phyloP scores from a whole-genome alignment of 2,888 invertebrate genomes.

The Coleophora flavipennella region DNA sequence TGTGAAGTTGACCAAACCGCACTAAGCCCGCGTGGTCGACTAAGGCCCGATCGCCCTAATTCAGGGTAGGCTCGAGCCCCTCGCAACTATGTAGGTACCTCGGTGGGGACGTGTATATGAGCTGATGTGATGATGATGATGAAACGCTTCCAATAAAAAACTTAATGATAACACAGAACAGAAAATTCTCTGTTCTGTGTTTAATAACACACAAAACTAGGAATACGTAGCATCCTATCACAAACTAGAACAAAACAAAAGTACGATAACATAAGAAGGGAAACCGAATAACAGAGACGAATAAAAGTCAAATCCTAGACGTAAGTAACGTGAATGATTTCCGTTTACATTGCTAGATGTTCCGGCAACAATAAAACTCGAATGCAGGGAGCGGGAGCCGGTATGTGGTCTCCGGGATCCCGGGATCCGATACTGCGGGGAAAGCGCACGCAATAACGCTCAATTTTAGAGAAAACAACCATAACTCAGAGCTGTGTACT shows the following conservation, averaged over 20 bases:
- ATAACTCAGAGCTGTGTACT: constrained; percentile 67
- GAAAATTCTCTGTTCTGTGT: background rate
- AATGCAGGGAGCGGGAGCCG: constrained; percentile 19
- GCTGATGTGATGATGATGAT: too few relatives aligned
- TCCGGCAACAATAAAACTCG: constrained; percentile 44
- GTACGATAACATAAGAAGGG: background rate
- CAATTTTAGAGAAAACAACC: constrained; percentile 68
- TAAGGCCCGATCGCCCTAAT: too few relatives aligned
- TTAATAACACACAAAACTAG: too few relatives aligned
- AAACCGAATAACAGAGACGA: constrained; percentile 13
- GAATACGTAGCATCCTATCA: too few relatives aligned
- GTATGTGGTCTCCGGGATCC: constrained; percentile 17
- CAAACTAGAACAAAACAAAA: background rate
- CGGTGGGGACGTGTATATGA: too few relatives aligned
- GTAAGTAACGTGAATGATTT: constrained; percentile 41
- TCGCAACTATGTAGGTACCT: too few relatives aligned
- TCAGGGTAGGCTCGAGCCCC: too few relatives aligned
- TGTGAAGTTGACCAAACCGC: too few relatives aligned
- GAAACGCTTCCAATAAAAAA: constrained; percentile 18
- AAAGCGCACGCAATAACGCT: constrained; percentile 61
- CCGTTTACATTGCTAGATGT: constrained; percentile 45
- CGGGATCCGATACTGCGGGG: constrained; percentile 34
- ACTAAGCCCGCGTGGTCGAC: too few relatives aligned
- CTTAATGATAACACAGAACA: constrained; percentile 4
- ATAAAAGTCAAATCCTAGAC: constrained; percentile 28